Evolutionary conservation across 2,113 vertebrate species (phyloP).

Genomic region (Mystacornis crossleyi): DNA sequence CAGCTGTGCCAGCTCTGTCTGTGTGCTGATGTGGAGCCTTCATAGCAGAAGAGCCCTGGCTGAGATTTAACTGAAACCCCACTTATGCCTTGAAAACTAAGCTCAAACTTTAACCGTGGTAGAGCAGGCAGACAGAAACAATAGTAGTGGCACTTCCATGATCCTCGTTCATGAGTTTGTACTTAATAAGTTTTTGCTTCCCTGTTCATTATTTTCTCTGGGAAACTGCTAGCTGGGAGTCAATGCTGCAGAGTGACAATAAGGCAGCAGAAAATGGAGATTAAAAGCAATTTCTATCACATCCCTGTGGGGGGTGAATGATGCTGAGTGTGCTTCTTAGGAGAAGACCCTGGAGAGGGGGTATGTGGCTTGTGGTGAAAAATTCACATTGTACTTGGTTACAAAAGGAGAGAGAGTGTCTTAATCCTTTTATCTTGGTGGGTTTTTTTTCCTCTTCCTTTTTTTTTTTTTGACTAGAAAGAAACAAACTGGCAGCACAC

Average conservation of each 20-base stretch:
- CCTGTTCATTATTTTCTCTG: not conserved
- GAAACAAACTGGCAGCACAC: not conserved
- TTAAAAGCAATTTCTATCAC: fast-evolving
- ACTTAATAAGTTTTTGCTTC: not conserved
- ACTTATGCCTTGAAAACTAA: not conserved
- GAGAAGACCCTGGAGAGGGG: not conserved
- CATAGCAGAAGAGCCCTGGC: not conserved
- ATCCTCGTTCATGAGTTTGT: not conserved
- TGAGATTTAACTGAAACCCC: not conserved
- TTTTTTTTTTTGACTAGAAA: not conserved
- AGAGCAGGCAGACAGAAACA: not conserved
- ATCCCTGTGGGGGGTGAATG: not conserved
- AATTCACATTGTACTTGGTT: not conserved
- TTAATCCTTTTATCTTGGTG: not conserved
- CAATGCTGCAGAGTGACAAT: not conserved
- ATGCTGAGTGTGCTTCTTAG: not conserved
- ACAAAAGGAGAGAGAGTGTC: not conserved
- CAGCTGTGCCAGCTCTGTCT: not conserved
- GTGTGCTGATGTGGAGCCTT: fast-evolving
- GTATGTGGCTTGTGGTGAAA: not conserved
- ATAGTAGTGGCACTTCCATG: not conserved
- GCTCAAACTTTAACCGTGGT: not conserved
- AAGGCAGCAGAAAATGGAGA: not conserved
- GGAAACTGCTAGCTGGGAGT: not conserved
- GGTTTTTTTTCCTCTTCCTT: not conserved